These are phyloP conservation scores for Xiphophorus hellerii DNA, from an alignment of 2,113 vertebrate species.

Conservation along the genomic window DNA sequence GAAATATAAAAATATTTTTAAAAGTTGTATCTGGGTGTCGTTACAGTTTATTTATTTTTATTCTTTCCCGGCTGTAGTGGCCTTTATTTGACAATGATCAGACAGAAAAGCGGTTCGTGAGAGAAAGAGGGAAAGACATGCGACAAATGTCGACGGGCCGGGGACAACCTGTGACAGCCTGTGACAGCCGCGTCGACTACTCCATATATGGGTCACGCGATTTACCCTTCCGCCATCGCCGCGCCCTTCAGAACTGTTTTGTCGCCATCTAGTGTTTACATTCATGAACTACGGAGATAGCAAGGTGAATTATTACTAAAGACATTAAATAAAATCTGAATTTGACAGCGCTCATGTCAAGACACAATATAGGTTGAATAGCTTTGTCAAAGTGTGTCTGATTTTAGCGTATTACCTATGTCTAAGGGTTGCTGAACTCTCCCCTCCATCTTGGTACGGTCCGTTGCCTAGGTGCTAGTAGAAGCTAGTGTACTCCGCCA, in stretches of 20 bases:
- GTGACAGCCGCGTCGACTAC: no score
- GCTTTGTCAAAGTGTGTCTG: fast-evolving
- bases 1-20: not conserved
- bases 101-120: no score
- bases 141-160: no score
- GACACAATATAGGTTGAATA: not conserved
- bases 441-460: conserved; percentile 56
- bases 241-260: not conserved
- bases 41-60: no score
- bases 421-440: no score
- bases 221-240: no score
- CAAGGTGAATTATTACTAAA: not conserved
- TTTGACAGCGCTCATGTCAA: not conserved
- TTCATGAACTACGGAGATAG: not conserved
- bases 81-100: no score
- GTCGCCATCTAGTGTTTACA: conserved; percentile 7
- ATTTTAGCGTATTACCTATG: not conserved
- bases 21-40: not conserved
- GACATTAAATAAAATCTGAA: not conserved
- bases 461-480: conserved; percentile 73
- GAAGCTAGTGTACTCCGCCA: conserved; percentile 63
- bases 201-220: no score
- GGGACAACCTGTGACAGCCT: no score
- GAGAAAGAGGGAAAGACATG: no score
- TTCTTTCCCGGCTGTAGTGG: no score